These are phyloP conservation scores for Orthosia gracilis DNA, from an alignment of 2,888 invertebrate genomes.

Conservation along the genomic window DNA sequence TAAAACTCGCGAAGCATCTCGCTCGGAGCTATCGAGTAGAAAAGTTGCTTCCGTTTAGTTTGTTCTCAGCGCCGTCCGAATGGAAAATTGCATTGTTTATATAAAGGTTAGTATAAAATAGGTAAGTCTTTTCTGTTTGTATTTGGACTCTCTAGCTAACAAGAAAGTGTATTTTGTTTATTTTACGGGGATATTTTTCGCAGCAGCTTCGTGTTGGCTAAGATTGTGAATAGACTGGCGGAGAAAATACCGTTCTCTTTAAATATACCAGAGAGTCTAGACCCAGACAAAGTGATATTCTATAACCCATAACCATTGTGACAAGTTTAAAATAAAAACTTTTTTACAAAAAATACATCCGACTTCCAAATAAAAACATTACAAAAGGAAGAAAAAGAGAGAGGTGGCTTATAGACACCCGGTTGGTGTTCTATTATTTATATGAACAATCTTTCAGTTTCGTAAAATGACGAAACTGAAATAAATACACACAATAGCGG, in stretches of 20 bases:
- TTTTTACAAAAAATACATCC: too few relatives aligned
- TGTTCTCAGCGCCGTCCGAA: slow-evolving; percentile 65
- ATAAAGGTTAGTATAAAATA: slow-evolving; percentile 56
- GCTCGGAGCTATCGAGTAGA: slow-evolving; percentile 66
- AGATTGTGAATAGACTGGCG: slow-evolving; percentile 11
- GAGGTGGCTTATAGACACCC: too few relatives aligned
- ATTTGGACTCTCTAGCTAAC: slow-evolving; percentile 32
- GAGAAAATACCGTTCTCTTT: neutral
- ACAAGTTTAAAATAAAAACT: too few relatives aligned
- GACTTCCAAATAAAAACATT: too few relatives aligned
- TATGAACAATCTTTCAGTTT: too few relatives aligned
- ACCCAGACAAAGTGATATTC: neutral
- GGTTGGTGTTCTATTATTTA: too few relatives aligned
- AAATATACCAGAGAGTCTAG: neutral
- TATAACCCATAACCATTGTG: too few relatives aligned
- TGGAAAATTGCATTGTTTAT: slow-evolving; percentile 74
- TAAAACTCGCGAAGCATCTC: slow-evolving; percentile 63
- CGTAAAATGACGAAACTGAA: too few relatives aligned
- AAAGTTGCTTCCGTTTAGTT: slow-evolving; percentile 71
- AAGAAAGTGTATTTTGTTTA: slow-evolving; percentile 46
- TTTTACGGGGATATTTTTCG: slow-evolving; percentile 27
- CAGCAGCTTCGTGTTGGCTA: slow-evolving; percentile 2
- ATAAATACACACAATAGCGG: too few relatives aligned
- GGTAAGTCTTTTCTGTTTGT: slow-evolving; percentile 47
- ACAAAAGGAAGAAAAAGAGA: too few relatives aligned